These are phyloP conservation scores for Rhaphigaster nebulosa DNA, from an alignment of 2,888 invertebrate species.

Conservation along the genomic window DNA sequence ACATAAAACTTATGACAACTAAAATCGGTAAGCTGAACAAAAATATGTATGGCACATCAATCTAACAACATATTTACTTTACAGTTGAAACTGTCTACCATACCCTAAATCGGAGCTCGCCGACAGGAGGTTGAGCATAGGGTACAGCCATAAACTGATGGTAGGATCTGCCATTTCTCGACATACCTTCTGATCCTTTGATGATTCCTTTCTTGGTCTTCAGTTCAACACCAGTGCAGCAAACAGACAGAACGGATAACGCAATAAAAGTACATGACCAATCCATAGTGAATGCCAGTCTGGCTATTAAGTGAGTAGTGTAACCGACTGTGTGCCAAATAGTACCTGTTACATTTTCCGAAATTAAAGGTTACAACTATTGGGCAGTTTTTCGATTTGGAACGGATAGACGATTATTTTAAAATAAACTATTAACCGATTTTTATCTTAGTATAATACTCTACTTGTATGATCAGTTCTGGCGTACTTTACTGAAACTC, in stretches of 20 bases:
- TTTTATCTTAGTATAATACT: not conserved
- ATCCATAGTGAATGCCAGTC: not conserved
- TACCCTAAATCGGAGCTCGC: conserved; percentile 26
- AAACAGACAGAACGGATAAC: not conserved
- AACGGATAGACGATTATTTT: not conserved
- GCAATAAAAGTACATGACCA: not conserved
- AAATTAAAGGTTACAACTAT: not conserved
- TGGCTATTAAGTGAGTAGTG: not conserved
- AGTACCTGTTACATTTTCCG: not conserved
- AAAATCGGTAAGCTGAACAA: not conserved
- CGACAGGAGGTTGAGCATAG: conserved; percentile 36
- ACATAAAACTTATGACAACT: not conserved
- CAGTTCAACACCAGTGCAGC: not conserved
- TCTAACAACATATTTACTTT: not conserved
- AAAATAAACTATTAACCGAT: not conserved
- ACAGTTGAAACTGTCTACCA: not conserved
- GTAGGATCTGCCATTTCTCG: conserved; percentile 21
- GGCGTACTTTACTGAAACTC: not conserved
- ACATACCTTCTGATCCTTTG: not conserved
- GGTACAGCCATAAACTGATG: not conserved
- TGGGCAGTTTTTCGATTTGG: not conserved
- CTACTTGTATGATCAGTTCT: not conserved
- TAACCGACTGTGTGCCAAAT: not conserved
- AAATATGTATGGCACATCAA: not conserved
- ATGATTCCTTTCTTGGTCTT: conserved; percentile 3